Percentiles rank a stretch among this genome's conserved stretches.
Conservation (phyloP, 2,888 invertebrate genomes). For the Zelleria hepariella region DNA sequence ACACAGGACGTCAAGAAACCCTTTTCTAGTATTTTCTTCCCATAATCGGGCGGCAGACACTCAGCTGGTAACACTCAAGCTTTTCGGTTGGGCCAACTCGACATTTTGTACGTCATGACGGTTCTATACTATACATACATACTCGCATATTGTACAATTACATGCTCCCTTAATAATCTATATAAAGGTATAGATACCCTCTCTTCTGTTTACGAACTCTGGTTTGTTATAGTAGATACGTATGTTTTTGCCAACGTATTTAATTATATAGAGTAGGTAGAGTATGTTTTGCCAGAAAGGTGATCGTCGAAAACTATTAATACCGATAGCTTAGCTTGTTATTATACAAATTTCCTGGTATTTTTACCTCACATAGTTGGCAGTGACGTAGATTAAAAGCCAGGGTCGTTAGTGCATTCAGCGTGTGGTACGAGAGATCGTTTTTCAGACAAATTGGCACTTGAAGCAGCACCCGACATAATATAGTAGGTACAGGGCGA, state of each 20-base stretch:
- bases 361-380: background rate
- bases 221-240: background rate
- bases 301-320: background rate
- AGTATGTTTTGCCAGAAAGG: background rate
- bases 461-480: slow-evolving; percentile 47
- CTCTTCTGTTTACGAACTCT: background rate
- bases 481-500: slow-evolving; percentile 56
- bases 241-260: background rate
- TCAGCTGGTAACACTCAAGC: slow-evolving; percentile 41
- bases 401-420: background rate
- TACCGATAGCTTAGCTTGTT: background rate
- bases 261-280: background rate
- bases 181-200: background rate
- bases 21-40: background rate
- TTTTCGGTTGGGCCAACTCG: slow-evolving; percentile 50
- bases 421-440: background rate
- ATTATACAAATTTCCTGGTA: background rate
- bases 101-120: slow-evolving; percentile 33
- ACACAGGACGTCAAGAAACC: no score
- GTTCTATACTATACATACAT: slow-evolving; percentile 21
- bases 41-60: background rate
- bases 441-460: slow-evolving; percentile 70
- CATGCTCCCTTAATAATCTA: background rate
- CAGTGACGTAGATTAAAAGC: background rate
- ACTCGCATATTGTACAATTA: slow-evolving; percentile 12